phyloP scores from a whole-genome alignment of 2,888 invertebrate species.

The Cataglyphis cursor region DNA sequence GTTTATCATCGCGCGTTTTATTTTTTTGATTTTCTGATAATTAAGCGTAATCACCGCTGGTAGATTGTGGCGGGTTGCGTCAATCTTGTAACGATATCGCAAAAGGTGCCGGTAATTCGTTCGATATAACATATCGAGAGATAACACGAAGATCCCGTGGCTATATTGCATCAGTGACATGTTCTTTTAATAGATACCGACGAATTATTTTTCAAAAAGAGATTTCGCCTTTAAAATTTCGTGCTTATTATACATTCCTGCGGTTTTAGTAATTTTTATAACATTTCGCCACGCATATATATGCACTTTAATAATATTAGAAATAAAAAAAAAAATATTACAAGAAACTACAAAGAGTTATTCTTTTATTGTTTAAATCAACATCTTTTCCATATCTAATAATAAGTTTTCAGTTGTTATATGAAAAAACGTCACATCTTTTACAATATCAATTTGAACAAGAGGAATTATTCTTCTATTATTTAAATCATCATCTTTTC shows the following conservation, averaged over 20 bases:
- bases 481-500: not conserved
- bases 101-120: constrained; percentile 43
- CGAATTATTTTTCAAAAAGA: constrained; percentile 11
- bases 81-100: constrained; percentile 49
- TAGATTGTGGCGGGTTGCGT: constrained; percentile 52
- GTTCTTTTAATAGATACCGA: not conserved
- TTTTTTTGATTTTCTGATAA: constrained; percentile 49
- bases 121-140: constrained; percentile 41
- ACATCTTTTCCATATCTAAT: no score
- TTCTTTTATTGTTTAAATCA: no score
- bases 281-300: not conserved
- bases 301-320: not conserved
- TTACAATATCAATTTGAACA: not conserved
- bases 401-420: not conserved
- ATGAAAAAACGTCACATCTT: not conserved
- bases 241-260: not conserved
- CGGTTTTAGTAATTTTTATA: not conserved
- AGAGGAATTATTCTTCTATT: not conserved
- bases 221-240: not conserved
- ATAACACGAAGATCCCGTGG: constrained; percentile 38
- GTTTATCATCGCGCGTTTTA: not conserved
- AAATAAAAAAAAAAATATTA: not conserved
- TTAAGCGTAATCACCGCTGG: constrained; percentile 47
- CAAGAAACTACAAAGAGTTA: not conserved
- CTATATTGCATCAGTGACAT: constrained; percentile 42